Base-by-base conservation (phyloP, 1,140 invertebrate species). In the Bombus sylvicola region DNA sequence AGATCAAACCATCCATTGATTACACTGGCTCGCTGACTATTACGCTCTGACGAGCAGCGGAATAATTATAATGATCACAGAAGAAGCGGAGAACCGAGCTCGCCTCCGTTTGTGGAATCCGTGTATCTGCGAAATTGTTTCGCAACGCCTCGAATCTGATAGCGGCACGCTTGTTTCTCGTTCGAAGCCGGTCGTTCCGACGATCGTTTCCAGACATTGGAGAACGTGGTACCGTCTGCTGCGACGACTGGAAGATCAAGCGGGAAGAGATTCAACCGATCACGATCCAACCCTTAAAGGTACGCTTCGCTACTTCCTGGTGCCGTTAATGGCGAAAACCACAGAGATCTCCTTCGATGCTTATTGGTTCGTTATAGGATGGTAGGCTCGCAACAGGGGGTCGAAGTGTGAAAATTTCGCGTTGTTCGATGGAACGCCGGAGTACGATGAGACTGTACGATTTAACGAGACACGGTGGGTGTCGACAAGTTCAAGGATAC, bases 31-130 rank as follows among this genome's bases (percentile, higher is more conserved):
- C 77, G 39, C 80, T 86, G 73, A 79, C 71, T 75, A 88, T 91
- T 86, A 83, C 73, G 47, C 85, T 83, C 87, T 92, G 91, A 92
- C 91, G 87, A 92, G 87, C 84, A 39, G 68, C 75, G 77, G 88
- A 89, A 90, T 90, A 92, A 92, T 92, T 91, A 92, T 83, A 88
- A 85, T 85, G 90, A 91, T 90, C 90, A 74, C 71, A 66, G n/a
- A 74, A 84, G 22, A 53, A 31, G 12, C 72, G 39, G 25, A 53
- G 34, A 41, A 59, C 41, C 22, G 37, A 64, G 53, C 39, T 43
- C 31, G 66, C 59, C 28, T 64, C 43, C 57, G 34, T 83, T 22
- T 59, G 39, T 57, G 80, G 66, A 73, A 75, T 39, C 41, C 87
- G 87, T 87, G 85, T 81, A 84, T 91, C 87, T 39, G 88, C 85